Conservation (phyloP, 2,888 invertebrate genomes). For the Lydus trimaculatus region DNA sequence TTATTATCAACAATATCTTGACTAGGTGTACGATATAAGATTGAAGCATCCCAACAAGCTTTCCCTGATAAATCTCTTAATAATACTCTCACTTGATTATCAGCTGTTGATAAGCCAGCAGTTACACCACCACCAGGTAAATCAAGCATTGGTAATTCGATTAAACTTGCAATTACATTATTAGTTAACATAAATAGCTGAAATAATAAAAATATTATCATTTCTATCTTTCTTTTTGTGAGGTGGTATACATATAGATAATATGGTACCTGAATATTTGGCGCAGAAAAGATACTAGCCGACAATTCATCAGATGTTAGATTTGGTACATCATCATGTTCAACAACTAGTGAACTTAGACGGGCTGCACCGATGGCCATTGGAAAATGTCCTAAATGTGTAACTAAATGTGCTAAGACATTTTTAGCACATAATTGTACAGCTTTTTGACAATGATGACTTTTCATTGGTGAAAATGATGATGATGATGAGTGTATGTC, state of each 20-base stretch:
- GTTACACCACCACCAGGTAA: constrained; percentile 81
- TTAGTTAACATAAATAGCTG: constrained; percentile 87
- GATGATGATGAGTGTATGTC: constrained; percentile 59
- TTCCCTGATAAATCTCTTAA: constrained; percentile 92
- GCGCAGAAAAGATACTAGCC: constrained; percentile 81
- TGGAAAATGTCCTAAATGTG: constrained; percentile 95
- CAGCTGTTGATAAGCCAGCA: constrained; percentile 78
- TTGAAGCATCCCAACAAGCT: constrained; percentile 95
- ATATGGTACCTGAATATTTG: constrained; percentile 83
- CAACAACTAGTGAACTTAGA: constrained; percentile 88
- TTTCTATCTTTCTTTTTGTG: no score
- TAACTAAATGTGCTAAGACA: constrained; percentile 83
- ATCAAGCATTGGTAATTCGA: constrained; percentile 87
- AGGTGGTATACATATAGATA: no score
- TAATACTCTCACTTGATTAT: constrained; percentile 80
- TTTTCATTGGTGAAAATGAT: constrained; percentile 62
- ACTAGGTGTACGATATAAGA: constrained; percentile 83
- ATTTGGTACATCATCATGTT: constrained; percentile 87
- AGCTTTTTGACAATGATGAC: constrained; percentile 64
- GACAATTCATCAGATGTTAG: constrained; percentile 78
- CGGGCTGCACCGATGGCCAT: constrained; percentile 89
- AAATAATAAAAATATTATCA: constrained; percentile 49
- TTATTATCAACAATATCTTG: constrained; percentile 17
- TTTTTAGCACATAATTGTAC: constrained; percentile 67
- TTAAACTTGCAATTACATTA: constrained; percentile 83